Evolutionary conservation across 2,888 invertebrate species (phyloP), one percentile per base, ranked within the genome.

Genomic region (Drosophila tanythrix): DNA sequence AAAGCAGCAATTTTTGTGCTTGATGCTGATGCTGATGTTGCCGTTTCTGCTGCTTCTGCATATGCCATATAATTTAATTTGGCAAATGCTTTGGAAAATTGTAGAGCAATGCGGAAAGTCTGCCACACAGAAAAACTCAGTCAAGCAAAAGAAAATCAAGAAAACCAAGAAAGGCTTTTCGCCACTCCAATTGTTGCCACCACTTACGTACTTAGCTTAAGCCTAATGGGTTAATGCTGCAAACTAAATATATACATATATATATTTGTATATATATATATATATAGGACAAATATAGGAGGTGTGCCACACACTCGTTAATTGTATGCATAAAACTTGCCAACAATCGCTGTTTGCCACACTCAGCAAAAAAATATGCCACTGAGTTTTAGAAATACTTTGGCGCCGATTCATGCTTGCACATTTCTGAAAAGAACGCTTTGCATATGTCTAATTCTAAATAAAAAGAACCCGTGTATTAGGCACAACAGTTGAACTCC

Each of bases 301-400:
- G 87, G 82, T 79, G 88, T 79, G 89, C 89, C 89, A 85, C 81
- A 85, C 81, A 91, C 89, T 88, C 89, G 89, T 89, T 90, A 91
- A 91, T 91, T 91, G 88, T 88, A 87, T 90, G 87, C 90, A 83
- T 88, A 81, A 80, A 82, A 85, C 79, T 89, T 85, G 88, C 83
- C 87, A 89, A 87, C 88, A 82, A 70, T 74, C 74, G 50, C 70
- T 70, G 68, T 68, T 66, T 50, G 58, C 60, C 67, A 35, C 46
- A 46, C 46, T 46, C 15, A 46, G 15, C 25, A 46, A 46, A 46
- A 46, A 46, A 15, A 25, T 46, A 25, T 15, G 8, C 8, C 15
- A 25, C 25, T 15, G 15, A 46, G 25, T 25, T 25, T 46, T 46
- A 27, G 25, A 27, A 46, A 25, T 46, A 4, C 25, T 15, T 46